Evolutionary conservation across 2,888 invertebrate genomes (phyloP), one percentile per base, ranked within the genome.

Genomic region (Noctua pronuba): DNA sequence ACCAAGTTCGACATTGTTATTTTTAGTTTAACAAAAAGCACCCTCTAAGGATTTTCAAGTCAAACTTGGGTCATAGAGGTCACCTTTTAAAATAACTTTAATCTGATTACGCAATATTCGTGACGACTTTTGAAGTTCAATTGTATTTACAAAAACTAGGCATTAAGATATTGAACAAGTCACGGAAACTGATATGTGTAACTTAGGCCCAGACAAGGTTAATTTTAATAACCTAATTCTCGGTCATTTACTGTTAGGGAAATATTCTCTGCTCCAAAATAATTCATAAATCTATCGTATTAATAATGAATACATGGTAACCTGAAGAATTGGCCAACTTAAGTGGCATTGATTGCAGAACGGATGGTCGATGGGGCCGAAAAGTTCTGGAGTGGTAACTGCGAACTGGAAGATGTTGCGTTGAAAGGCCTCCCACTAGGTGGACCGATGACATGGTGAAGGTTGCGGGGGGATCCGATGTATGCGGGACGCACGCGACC

Each of bases 71-170:
- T 79, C 79, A 38, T 2, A 71, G 35, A 68, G 85, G 85, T 84
- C 52, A 86, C 87, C 71, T 86, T 79, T 80, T 65, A 64, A 80
- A 80, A 77, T 69, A 75, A 69, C 16, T 79, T 62, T 55, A 75
- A 85, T 79, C 86, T 66, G 81, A 86, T 83, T 69, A 86, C 44
- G 46, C 41, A 77, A 80, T 76, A 76, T 80, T 79, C 85, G 88
- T 88, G 82, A 72, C 80, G 73, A 73, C 38, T 77, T 80, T 78
- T 55, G 52, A 71, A 79, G 58, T 79, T 74, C 71, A 70, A 58
- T 66, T 55, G 31, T 80, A 21, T 72, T 75, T 75, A 44, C 24
- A 66, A 71, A 70, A 68, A 52, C 38, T 52, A 75, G 76, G 44
- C 62, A 75, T 86, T 69, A 24, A 44, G 55, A 72, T 67, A 66